Conservation (phyloP, 2,888 invertebrate genomes). For the Pharmacophagus antenor region DNA sequence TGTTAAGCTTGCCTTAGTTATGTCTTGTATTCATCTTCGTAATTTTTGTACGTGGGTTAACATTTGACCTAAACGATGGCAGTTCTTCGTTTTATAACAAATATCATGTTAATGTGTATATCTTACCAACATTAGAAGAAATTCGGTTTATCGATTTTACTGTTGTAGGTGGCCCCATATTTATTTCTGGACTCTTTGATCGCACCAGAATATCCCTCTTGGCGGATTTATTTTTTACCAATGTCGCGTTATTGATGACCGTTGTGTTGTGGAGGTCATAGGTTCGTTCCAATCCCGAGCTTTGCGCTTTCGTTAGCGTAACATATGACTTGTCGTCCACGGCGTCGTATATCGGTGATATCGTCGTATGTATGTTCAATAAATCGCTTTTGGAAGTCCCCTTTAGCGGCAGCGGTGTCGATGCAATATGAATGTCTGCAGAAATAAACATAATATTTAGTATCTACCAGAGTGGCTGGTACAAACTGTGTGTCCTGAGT, state of each 20-base stretch:
- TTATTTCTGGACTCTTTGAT: conserved; percentile 56
- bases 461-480: no score
- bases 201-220: conserved; percentile 62
- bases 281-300: conserved; percentile 47
- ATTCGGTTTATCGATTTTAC: conserved; percentile 43
- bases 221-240: conserved; percentile 52
- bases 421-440: conserved; percentile 62
- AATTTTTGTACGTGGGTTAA: no score
- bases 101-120: neutral
- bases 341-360: conserved; percentile 72
- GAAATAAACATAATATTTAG: conserved; percentile 30
- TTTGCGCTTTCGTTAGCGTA: conserved; percentile 49
- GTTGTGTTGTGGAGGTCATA: conserved; percentile 55
- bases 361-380: conserved; percentile 59
- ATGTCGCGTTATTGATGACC: conserved; percentile 61
- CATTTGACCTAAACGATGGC: no score
- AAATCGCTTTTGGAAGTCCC: conserved; percentile 53
- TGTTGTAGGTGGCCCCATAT: conserved; percentile 40
- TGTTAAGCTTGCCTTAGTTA: no score
- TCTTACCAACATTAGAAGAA: conserved; percentile 48
- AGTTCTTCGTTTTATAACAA: neutral
- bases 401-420: conserved; percentile 61
- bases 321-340: conserved; percentile 61
- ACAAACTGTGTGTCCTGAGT: no score
- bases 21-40: no score